Percentiles rank a stretch among this genome's conserved stretches.
Conservation (phyloP, 2,888 invertebrate species). For the Neria commutata region DNA sequence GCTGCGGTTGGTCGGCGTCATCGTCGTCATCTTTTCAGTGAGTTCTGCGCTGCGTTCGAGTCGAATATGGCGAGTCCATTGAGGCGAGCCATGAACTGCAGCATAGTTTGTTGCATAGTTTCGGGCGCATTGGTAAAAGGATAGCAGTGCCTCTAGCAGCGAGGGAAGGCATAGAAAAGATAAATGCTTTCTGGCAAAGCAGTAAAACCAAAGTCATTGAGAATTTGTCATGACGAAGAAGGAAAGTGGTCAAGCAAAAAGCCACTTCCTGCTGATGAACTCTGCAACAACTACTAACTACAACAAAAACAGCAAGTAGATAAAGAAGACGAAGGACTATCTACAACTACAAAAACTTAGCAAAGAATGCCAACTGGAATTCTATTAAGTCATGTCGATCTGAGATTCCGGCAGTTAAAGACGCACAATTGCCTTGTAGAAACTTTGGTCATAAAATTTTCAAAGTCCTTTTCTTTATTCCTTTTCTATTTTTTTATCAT, state of each 20-base stretch:
- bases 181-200: too few species aligned
- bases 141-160: too few species aligned
- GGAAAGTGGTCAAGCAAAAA: too few species aligned
- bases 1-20: too few species aligned
- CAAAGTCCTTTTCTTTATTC: neutral
- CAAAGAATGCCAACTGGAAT: neutral
- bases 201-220: neutral
- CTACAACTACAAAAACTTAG: neutral
- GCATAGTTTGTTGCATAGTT: neutral
- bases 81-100: too few species aligned
- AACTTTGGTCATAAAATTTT: slow-evolving; percentile 2
- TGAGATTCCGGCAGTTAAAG: neutral
- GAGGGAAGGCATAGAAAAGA: too few species aligned
- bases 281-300: too few species aligned
- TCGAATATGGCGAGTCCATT: too few species aligned
- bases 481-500: neutral
- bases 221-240: neutral
- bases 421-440: neutral
- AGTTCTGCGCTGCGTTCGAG: too few species aligned
- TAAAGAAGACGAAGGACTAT: neutral
- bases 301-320: too few species aligned
- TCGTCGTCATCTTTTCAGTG: too few species aligned
- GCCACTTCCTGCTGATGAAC: neutral
- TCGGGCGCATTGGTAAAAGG: too few species aligned
- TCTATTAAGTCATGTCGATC: neutral